Evolutionary conservation across 1,140 invertebrate species (phyloP).

Genomic region (Proctacanthus coquilletti): DNA sequence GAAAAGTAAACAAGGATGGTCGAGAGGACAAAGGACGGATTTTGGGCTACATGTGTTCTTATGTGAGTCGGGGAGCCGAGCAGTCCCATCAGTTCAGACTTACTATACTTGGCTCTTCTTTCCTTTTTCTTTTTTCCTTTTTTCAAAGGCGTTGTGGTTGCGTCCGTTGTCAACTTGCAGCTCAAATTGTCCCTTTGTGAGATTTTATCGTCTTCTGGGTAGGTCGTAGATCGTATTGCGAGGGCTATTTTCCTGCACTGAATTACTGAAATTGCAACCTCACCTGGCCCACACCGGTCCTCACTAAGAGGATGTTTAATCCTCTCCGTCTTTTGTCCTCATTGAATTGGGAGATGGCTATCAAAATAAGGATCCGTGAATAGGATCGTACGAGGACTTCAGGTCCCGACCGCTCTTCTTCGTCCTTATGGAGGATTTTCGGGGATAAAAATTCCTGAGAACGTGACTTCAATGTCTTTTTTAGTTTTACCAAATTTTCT

Average conservation of each 20-base stretch:
- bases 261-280: neutral
- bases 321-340: neutral
- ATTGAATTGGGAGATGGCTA: neutral
- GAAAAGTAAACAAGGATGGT: neutral
- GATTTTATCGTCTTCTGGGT: slow-evolving; percentile 1
- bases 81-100: too few relatives aligned
- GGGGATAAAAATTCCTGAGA: too few relatives aligned
- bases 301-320: neutral
- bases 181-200: neutral
- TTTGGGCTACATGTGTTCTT: neutral
- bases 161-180: neutral
- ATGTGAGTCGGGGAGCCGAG: too few relatives aligned
- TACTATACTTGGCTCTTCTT: too few relatives aligned
- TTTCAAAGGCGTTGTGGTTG: neutral
- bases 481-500: too few relatives aligned
- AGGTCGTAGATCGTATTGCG: too few relatives aligned
- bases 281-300: neutral
- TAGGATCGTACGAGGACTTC: too few relatives aligned
- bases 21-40: neutral
- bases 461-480: too few relatives aligned
- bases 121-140: neutral
- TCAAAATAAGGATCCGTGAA: slow-evolving; percentile 1
- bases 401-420: too few relatives aligned
- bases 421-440: too few relatives aligned
- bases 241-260: too few relatives aligned